Evolutionary conservation across 2,797 vertebrate species (phyloP).

Genomic region (Pantherophis alleghaniensis): DNA sequence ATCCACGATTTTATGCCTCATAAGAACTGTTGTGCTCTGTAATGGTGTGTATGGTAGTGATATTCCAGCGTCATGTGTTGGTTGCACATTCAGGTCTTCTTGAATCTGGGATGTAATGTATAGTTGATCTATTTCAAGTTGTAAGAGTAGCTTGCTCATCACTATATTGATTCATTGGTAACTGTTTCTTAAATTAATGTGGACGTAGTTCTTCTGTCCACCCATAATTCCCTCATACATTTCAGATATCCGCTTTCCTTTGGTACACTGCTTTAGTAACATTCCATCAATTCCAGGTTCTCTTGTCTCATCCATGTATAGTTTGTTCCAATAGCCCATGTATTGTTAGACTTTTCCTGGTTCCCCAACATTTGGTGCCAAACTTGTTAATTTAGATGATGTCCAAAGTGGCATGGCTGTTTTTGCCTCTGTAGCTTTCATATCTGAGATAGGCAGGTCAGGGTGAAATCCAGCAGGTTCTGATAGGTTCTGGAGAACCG

Average conservation of each 20-base stretch:
- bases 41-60: neutral
- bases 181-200: neutral
- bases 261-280: neutral
- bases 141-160: neutral
- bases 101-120: neutral
- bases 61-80: neutral
- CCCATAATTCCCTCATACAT: neutral
- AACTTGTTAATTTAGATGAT: neutral
- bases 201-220: neutral
- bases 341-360: neutral
- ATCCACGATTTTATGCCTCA: neutral
- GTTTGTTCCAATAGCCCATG: neutral
- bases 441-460: neutral
- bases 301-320: neutral
- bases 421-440: neutral
- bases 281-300: neutral
- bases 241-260: neutral
- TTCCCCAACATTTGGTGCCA: neutral
- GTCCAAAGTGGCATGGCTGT: neutral
- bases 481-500: too few species aligned
- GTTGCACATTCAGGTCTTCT: neutral
- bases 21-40: neutral
- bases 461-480: too few species aligned
- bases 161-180: neutral
- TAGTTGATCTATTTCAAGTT: neutral